These are phyloP conservation scores for Microcebus lehilahytsara DNA, from an alignment of 2,113 vertebrate genomes.

Conservation along the genomic window DNA sequence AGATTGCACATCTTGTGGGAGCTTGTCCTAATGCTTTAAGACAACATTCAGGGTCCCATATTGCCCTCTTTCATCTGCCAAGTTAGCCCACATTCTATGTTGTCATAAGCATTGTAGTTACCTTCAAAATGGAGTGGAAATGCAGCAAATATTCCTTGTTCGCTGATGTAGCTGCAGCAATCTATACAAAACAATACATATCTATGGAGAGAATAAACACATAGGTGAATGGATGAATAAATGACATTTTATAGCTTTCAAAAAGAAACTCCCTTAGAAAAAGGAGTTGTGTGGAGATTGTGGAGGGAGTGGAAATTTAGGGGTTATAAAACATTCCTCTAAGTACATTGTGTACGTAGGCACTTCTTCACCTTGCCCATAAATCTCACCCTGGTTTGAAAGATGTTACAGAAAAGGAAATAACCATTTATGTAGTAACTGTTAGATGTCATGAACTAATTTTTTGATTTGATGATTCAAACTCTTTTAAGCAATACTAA, in stretches of 20 bases:
- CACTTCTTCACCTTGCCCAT: neutral
- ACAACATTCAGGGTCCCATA: neutral
- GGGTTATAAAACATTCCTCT: neutral
- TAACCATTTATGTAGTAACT: neutral
- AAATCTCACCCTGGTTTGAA: neutral
- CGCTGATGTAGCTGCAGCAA: neutral
- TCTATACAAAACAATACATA: neutral
- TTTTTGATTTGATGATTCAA: slow-evolving; percentile 1
- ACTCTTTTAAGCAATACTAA: neutral
- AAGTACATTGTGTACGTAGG: neutral
- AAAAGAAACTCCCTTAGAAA: neutral
- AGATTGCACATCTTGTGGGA: neutral
- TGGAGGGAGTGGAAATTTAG: neutral
- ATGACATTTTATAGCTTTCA: neutral
- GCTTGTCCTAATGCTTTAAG: neutral
- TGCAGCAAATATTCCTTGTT: neutral
- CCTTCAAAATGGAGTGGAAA: neutral
- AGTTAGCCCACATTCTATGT: neutral
- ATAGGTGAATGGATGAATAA: neutral
- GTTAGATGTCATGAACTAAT: slow-evolving; percentile 17
- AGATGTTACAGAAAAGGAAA: neutral
- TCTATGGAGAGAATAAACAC: neutral
- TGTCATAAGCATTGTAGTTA: neutral
- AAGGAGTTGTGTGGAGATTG: neutral
- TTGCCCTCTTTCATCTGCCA: neutral